phyloP scores from a whole-genome alignment of 1,140 invertebrate species.

The Drosophila pallidifrons region DNA sequence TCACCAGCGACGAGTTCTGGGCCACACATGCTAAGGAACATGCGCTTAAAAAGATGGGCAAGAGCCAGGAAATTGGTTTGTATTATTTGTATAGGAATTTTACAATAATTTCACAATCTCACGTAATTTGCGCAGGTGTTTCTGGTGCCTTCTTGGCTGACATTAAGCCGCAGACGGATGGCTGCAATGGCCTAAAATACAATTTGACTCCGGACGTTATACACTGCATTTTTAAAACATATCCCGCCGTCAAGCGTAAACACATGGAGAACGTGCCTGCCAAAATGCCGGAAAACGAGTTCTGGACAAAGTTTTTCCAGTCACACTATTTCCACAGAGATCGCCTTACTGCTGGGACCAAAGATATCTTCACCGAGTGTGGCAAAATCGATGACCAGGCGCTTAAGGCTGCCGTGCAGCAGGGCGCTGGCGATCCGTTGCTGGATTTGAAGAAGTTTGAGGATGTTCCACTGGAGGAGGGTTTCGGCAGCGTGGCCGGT shows the following conservation, averaged over 20 bases:
- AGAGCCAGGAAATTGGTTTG: conserved; percentile 93
- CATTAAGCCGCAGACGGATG: conserved; percentile 98
- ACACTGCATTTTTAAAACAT: conserved; percentile 99
- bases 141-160: conserved; percentile 96
- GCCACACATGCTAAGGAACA: conserved; percentile 93
- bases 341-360: conserved; percentile 93
- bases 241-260: conserved; percentile 99
- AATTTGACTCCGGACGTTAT: conserved; percentile 99
- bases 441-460: conserved; percentile 93
- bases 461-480: conserved; percentile 91
- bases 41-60: conserved; percentile 89
- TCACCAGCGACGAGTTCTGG: conserved; percentile 99
- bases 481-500: conserved; percentile 87
- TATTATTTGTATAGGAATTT: conserved; percentile 31
- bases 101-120: neutral
- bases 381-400: conserved; percentile 97
- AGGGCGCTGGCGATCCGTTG: conserved; percentile 91
- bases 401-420: conserved; percentile 91
- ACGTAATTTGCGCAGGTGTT: conserved; percentile 86
- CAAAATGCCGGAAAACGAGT: conserved; percentile 97
- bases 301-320: conserved; percentile 99
- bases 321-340: conserved; percentile 99
- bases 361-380: conserved; percentile 98
- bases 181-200: conserved; percentile 98
- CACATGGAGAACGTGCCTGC: conserved; percentile 98